Conservation (phyloP, 2,113 vertebrate species). For the Alexandromys fortis region DNA sequence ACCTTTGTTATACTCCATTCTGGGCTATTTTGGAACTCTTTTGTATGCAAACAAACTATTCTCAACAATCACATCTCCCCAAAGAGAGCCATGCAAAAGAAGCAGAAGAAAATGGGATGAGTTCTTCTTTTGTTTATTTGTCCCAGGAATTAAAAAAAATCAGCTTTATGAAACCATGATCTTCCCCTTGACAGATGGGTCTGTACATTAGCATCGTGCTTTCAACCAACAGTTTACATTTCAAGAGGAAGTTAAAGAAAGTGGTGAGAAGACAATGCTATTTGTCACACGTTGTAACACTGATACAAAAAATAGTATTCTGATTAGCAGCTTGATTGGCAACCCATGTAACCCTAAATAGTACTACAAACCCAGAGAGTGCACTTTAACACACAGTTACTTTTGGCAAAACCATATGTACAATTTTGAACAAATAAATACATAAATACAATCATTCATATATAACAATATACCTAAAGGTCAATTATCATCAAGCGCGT, state of each 20-base stretch:
- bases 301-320: conserved; percentile 89
- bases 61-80: neutral
- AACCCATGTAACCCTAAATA: conserved; percentile 87
- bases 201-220: conserved; percentile 73
- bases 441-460: conserved; percentile 89
- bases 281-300: conserved; percentile 84
- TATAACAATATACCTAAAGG: conserved; percentile 85
- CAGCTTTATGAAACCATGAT: conserved; percentile 78
- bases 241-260: conserved; percentile 78
- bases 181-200: conserved; percentile 74
- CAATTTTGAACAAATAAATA: conserved; percentile 90
- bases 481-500: conserved; percentile 83
- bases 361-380: conserved; percentile 87
- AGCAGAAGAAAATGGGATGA: conserved; percentile 18
- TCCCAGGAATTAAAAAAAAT: conserved; percentile 70
- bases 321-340: conserved; percentile 88
- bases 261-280: conserved; percentile 74
- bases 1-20: too few species aligned
- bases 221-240: conserved; percentile 76
- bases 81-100: conserved; percentile 57
- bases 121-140: conserved; percentile 82
- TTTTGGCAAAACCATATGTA: conserved; percentile 88
- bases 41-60: neutral
- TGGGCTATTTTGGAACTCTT: too few species aligned
- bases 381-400: conserved; percentile 87